These are phyloP conservation scores for Drepana arcuata DNA, from an alignment of 1,140 invertebrate species.

Conservation along the genomic window DNA sequence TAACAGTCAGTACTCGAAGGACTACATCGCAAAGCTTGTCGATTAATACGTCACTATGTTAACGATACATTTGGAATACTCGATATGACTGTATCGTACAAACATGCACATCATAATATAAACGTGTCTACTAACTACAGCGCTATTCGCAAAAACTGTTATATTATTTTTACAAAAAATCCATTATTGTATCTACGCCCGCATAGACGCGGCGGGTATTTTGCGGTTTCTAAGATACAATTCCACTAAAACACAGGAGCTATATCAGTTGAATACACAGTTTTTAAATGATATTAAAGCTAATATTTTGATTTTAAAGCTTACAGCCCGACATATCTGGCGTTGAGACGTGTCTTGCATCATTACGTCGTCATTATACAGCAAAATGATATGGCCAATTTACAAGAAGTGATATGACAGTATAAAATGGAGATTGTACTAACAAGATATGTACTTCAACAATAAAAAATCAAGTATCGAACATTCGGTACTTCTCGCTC, in stretches of 20 bases:
- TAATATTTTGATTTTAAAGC: constrained; percentile 64
- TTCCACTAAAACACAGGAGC: constrained; percentile 51
- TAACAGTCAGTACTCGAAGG: constrained; percentile 9
- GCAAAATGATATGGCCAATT: constrained; percentile 67
- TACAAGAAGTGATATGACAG: constrained; percentile 67
- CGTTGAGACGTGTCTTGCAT: too few species aligned
- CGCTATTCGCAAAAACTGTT: constrained; percentile 54
- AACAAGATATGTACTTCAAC: constrained; percentile 67
- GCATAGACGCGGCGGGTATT: constrained; percentile 34
- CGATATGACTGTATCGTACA: constrained; percentile 55
- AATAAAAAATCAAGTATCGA: constrained; percentile 45
- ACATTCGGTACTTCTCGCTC: constrained; percentile 53
- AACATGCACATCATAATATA: constrained; percentile 56
- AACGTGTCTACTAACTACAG: constrained; percentile 49
- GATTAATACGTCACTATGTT: constrained; percentile 52
- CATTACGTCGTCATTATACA: too few species aligned
- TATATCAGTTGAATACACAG: constrained; percentile 14
- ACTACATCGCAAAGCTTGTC: constrained; percentile 46
- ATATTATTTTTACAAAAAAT: too few species aligned
- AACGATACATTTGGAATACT: constrained; percentile 63
- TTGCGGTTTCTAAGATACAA: constrained; percentile 35
- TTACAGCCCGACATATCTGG: too few species aligned
- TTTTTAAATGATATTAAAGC: constrained; percentile 51
- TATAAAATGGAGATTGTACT: constrained; percentile 61
- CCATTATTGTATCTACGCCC: constrained; percentile 48